Base-by-base conservation (phyloP, 2,888 invertebrate genomes). In the Drosophila lacicola region DNA sequence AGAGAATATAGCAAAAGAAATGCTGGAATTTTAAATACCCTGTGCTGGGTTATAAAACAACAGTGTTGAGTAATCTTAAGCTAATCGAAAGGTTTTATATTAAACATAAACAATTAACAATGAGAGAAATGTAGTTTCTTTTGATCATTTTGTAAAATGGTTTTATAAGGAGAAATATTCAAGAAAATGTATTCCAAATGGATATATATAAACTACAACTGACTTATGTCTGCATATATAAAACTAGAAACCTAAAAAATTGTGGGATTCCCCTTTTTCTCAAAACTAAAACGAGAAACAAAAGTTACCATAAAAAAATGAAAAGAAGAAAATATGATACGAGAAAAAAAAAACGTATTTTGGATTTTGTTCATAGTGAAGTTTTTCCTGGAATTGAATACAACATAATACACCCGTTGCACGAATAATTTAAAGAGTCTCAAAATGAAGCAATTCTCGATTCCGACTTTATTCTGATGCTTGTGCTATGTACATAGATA, bases 361-460 rank as follows among this genome's bases (percentile, higher is more conserved):
- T 33, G 5, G 3, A 47, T 6, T 37, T 29, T 39, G 11, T 0
- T 14, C 4, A 17, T 11, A 4, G 13, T 4, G 9, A 5, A 21
- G 4, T 2, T 50, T 4, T 50, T 37, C 37, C 14, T 14, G 37
- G 37, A 37, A 50, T 6, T n/a, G 4, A 9, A 53, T 33, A 13
- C 9, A 33, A 19, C n/a, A 41, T 21, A 9, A 36, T 13, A 37
- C 19, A 17, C 37, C 44, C 55, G 10, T 17, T 39, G 11, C 29
- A 14, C n/a, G 36, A 13, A 39, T 41, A 21, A 37, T 6, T 34
- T 14, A 25, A 2, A 49, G 37, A 51, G 55, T 67, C 67, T 54
- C 36, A 39, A 53, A 61, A 51, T 64, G 80, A 69, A 80, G 73
- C 75, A 62, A 41, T 51, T 53, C 61, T 21, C 61, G 44, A 55